phyloP scores from a whole-genome alignment of 2,888 invertebrate species.

The Barypeithes pellucidus region DNA sequence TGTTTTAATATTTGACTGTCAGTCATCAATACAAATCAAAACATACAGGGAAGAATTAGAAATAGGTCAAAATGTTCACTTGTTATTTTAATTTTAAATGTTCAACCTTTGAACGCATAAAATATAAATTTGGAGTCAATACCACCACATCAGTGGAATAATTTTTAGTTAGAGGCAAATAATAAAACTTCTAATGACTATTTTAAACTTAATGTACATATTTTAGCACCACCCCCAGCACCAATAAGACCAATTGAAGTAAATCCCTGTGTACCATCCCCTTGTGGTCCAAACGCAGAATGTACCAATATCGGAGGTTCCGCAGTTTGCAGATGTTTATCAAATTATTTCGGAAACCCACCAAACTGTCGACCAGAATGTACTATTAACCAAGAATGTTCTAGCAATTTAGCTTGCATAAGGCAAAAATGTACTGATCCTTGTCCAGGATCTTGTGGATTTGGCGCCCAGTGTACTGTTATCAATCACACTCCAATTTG shows the following conservation, averaged over 20 bases:
- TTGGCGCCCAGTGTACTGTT: conserved; percentile 77
- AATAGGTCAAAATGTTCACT: too few relatives aligned
- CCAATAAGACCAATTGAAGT: conserved; percentile 65
- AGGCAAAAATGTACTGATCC: conserved; percentile 75
- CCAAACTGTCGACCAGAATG: conserved; percentile 81
- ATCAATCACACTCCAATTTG: conserved; percentile 82
- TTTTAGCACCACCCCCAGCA: conserved; percentile 61
- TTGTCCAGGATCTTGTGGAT: conserved; percentile 78
- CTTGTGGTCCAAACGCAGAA: conserved; percentile 86
- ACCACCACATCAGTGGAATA: too few relatives aligned
- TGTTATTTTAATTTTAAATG: too few relatives aligned
- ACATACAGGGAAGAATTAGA: too few relatives aligned
- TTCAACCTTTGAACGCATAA: too few relatives aligned
- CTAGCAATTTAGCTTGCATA: conserved; percentile 74
- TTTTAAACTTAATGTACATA: neutral
- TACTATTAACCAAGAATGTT: conserved; percentile 76
- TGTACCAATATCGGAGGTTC: conserved; percentile 76
- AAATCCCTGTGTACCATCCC: conserved; percentile 82
- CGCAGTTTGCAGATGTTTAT: conserved; percentile 77
- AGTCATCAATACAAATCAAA: too few relatives aligned
- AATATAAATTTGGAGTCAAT: too few relatives aligned
- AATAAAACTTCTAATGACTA: too few relatives aligned
- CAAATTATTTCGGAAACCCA: conserved; percentile 76
- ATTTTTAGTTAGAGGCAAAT: too few relatives aligned
- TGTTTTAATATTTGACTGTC: too few relatives aligned